Evolutionary conservation across 2,888 invertebrate species (phyloP), one percentile per base, ranked within the genome.

Genomic region (Phengaris arion): DNA sequence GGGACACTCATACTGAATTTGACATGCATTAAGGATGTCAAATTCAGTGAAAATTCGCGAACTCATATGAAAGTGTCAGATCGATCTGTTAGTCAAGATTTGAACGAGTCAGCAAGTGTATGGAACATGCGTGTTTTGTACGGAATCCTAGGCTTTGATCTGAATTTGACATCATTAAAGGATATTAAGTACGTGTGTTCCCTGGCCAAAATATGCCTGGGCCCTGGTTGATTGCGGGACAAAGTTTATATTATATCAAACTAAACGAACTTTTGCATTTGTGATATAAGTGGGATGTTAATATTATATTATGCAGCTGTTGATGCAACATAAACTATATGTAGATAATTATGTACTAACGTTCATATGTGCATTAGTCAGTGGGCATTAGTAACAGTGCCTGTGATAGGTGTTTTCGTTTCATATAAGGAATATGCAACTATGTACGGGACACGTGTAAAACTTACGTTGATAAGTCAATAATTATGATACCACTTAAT

Each of bases 381-480:
- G 35, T 64, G 35, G 12, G 59, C 59, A 64, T 64, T 12, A 64
- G 12, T 13, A 6, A 64, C 64, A 64, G 35, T 12, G 52, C 48
- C 48, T 75, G 51, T 22, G 57, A 59, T 64, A 76, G 74, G 72
- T 74, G 76, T 72, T 74, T 74, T 59, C 72, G 72, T 74, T 74
- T 76, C 76, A 45, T 64, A 35, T 64, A 64, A 35, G 64, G 64
- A 15, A 64, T 73, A 52, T 15, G 13, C 46, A 46, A 73, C 51
- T 72, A 73, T 46, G 15, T 51, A 52, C n/a, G 45, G 46, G 70
- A 12, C 70, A 74, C 70, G 69, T 70, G 75, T 15, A 55, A 75
- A 46, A 74, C 64, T 35, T 64, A 64, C 12, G 64, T 6, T 6
- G 35, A 64, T 64, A 64, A 64, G 35, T 35, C 6, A 35, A 45